Evolutionary conservation across 2,888 invertebrate genomes (phyloP).

Genomic region (Pilophorus perplexus): DNA sequence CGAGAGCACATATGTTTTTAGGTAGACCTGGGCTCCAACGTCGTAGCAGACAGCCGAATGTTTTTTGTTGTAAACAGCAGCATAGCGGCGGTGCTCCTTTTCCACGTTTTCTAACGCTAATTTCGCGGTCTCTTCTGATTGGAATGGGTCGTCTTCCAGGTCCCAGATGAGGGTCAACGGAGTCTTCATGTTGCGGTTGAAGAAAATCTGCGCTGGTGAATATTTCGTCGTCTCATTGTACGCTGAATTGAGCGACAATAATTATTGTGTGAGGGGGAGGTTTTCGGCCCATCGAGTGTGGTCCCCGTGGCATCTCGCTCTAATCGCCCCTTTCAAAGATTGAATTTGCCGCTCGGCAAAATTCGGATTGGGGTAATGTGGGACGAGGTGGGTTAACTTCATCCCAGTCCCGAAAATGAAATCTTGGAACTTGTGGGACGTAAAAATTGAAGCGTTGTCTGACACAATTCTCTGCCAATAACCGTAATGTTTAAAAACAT

Average conservation of each 20-base stretch:
- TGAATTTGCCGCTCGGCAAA: no score
- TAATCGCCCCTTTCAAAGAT: no score
- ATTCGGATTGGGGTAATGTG: background rate
- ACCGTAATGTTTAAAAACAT: background rate
- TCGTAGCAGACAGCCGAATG: background rate
- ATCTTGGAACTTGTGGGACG: background rate
- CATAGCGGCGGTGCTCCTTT: background rate
- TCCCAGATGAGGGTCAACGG: no score
- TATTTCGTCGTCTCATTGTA: no score
- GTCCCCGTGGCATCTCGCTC: no score
- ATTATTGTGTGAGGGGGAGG: no score
- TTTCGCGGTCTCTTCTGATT: no score
- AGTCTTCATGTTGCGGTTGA: no score
- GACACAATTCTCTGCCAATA: constrained; percentile 7
- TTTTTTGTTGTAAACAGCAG: background rate
- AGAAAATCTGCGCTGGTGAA: no score
- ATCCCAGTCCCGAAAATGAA: constrained; percentile 6
- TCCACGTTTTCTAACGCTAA: background rate
- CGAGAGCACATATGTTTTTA: background rate
- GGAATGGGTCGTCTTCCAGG: no score
- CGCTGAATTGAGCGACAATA: no score
- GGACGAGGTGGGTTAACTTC: background rate
- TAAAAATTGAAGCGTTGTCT: constrained; percentile 1
- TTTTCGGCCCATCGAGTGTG: no score
- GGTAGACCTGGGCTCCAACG: background rate